Base-by-base conservation (phyloP, 2,797 vertebrate genomes). In the Enteromius anoplus region DNA sequence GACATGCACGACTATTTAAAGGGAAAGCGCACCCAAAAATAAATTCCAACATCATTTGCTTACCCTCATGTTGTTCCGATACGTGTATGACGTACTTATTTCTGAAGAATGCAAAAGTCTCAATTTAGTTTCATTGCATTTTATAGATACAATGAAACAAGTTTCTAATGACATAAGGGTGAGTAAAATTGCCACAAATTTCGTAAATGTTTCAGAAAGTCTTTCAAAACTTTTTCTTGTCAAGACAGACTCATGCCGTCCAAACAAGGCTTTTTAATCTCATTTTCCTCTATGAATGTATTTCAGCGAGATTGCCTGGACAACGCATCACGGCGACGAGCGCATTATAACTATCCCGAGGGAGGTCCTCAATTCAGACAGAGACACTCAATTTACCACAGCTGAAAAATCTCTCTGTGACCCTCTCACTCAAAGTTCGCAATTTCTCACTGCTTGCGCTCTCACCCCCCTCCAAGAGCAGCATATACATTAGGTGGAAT, bases 381-480 rank as follows among this genome's bases (percentile, higher is more conserved):
- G 75, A 78, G 75, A 83, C 82, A 83, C 75, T 83, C 82, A 78
- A 78, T 83, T 71, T 83, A 83, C 82, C 65, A 51, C 82, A 78
- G 82, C 75, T 83, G 82, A 83, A 73, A 80, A 83, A 80, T 69
- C 79, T 73, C 81, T 76, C 65, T 37, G 71, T 32, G 64, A 71
- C 70, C 71, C 76, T 80, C 55, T 73, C 78, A 79, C 76, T 85
- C 72, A 83, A 86, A 86, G 69, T 80, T 86, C n/a, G 40, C 81
- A 71, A 75, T 68, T 79, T 79, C 62, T 80, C 77, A 79, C 37
- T 49, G 82, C 78, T 73, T 40, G 60, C 37, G 21, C 73, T 81
- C 58, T 60, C 78, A 42, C 70, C 65, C 75, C 47, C 45, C 47
- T 69, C 32, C 77, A 40, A 51, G n/a, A 79, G 81, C 64, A 51